Conservation (phyloP, 2,797 vertebrate species). For the Myotis daubentonii region DNA sequence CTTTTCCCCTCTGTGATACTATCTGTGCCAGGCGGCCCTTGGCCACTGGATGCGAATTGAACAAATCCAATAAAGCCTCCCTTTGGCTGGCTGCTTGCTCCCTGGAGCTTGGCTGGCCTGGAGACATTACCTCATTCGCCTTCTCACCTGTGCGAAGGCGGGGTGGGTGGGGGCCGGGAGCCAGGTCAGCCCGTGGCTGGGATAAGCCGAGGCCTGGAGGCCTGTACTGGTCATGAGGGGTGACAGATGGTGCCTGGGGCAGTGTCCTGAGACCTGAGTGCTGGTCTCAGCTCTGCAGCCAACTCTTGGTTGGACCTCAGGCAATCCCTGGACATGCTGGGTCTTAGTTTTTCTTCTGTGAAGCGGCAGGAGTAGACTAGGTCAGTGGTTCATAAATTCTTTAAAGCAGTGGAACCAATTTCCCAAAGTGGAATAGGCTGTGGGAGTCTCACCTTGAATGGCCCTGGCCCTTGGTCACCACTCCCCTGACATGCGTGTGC, state of each 20-base stretch:
- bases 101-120: not conserved
- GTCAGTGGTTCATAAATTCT: not conserved
- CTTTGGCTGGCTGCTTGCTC: slow-evolving; percentile 56
- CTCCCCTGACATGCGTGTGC: not conserved
- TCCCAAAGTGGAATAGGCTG: not conserved
- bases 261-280: not conserved
- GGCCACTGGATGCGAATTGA: slow-evolving; percentile 38
- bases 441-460: not conserved
- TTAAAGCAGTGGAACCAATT: not conserved
- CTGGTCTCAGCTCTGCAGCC: not conserved
- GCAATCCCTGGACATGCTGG: fast-evolving
- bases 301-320: not conserved
- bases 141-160: not conserved
- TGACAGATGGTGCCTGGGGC: not conserved
- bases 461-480: not conserved
- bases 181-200: fast-evolving
- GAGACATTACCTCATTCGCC: slow-evolving; percentile 11
- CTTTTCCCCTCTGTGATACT: slow-evolving; percentile 2
- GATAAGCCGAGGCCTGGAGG: not conserved
- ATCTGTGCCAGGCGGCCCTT: slow-evolving; percentile 66
- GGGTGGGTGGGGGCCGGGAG: fast-evolving
- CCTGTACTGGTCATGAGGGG: too few species aligned
- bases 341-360: not conserved
- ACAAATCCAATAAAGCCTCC: slow-evolving; percentile 69
- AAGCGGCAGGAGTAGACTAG: not conserved